phyloP scores from a whole-genome alignment of 2,888 invertebrate genomes.

The Gortyna flavago region DNA sequence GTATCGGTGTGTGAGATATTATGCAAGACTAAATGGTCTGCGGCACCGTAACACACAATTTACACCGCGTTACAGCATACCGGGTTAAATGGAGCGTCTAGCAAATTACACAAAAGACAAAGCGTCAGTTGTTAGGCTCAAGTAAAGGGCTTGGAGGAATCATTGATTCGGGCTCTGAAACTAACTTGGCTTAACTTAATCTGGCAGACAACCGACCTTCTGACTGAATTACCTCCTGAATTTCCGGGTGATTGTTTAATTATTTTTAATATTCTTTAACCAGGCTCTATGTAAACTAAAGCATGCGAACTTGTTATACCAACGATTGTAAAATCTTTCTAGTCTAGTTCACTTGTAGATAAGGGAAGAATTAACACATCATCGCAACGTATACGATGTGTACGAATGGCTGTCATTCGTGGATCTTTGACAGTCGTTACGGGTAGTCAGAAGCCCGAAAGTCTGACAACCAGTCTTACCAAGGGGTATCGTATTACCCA shows the following conservation, averaged over 20 bases:
- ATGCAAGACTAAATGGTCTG: slow-evolving; percentile 73
- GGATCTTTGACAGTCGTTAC: too few relatives aligned
- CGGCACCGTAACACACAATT: slow-evolving; percentile 78
- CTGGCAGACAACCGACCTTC: slow-evolving; percentile 1
- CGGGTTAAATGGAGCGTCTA: slow-evolving; percentile 76
- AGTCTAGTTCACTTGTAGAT: slow-evolving; percentile 75
- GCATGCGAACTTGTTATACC: slow-evolving; percentile 24
- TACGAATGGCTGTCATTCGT: too few relatives aligned
- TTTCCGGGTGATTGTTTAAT: slow-evolving; percentile 14
- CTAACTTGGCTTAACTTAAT: slow-evolving; percentile 7
- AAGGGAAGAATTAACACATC: slow-evolving; percentile 63
- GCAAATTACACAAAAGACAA: slow-evolving; percentile 68
- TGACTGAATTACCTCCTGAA: background rate
- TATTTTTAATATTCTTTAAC: slow-evolving; percentile 10
- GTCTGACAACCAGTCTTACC: too few relatives aligned
- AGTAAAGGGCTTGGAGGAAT: slow-evolving; percentile 35
- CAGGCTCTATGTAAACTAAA: background rate
- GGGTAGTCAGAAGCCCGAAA: too few relatives aligned
- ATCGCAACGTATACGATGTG: too few relatives aligned
- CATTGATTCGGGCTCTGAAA: slow-evolving; percentile 23
- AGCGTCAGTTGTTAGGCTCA: slow-evolving; percentile 25
- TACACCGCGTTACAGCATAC: slow-evolving; percentile 75
- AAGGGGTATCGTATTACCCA: too few relatives aligned
- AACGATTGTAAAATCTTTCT: slow-evolving; percentile 76
- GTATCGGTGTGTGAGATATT: slow-evolving; percentile 65